Conservation (phyloP, 1,140 invertebrate genomes). For the Drosophila yakuba region DNA sequence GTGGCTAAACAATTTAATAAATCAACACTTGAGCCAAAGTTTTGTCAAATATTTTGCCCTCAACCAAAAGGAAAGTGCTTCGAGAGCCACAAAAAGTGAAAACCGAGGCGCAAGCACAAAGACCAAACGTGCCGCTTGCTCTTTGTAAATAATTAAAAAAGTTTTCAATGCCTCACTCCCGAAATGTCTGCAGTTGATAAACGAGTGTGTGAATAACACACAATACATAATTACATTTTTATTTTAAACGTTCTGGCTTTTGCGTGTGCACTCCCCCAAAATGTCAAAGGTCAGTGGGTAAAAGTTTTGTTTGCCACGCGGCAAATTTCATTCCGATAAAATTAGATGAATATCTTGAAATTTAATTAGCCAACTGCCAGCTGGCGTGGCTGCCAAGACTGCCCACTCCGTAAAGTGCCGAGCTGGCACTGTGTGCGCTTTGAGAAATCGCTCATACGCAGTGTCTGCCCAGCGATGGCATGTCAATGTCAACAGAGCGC, state of each 20-base stretch:
- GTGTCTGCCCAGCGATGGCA: constrained; percentile 38
- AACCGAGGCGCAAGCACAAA: constrained; percentile 29
- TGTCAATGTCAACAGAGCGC: constrained; percentile 73
- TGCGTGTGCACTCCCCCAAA: constrained; percentile 17
- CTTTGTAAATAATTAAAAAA: constrained; percentile 54
- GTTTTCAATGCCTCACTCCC: constrained; percentile 23
- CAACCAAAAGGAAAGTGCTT: constrained; percentile 41
- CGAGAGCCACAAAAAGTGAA: constrained; percentile 17
- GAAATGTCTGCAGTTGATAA: constrained; percentile 37
- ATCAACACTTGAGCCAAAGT: constrained; percentile 48
- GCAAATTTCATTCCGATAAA: constrained; percentile 57
- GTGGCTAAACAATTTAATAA: constrained; percentile 44
- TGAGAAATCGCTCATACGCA: constrained; percentile 72
- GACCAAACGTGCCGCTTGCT: constrained; percentile 38
- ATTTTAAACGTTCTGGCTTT: constrained; percentile 1
- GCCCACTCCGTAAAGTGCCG: constrained; percentile 7
- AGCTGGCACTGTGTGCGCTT: constrained; percentile 9
- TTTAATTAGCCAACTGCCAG: constrained; percentile 69
- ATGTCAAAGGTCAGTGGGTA: constrained; percentile 43
- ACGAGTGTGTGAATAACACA: constrained; percentile 47
- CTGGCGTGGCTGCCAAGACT: constrained; percentile 9
- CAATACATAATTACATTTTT: constrained; percentile 42
- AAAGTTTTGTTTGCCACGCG: constrained; percentile 47
- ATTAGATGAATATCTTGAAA: constrained; percentile 71
- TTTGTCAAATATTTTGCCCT: constrained; percentile 49